Evolutionary conservation across 2,797 vertebrate genomes (phyloP).

Genomic region (Sebastes minor): DNA sequence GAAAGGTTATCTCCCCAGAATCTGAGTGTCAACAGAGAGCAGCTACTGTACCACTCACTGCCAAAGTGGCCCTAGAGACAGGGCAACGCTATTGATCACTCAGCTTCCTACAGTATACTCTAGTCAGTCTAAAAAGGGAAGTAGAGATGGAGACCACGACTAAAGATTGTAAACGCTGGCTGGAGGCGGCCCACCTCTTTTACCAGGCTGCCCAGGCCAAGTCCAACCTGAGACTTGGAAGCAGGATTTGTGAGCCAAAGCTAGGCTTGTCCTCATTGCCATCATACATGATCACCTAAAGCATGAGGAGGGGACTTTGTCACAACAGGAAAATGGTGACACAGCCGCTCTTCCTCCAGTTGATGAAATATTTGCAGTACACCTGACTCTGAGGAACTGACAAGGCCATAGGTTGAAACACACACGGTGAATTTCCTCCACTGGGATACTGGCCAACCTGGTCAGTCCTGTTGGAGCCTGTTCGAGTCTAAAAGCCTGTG

Average conservation of each 20-base stretch:
- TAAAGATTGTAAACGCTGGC: conserved; percentile 4
- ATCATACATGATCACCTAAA: neutral
- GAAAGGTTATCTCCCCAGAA: neutral
- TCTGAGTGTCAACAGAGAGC: conserved; percentile 11
- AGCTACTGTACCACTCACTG: conserved; percentile 6
- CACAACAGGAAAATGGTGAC: conserved; percentile 2
- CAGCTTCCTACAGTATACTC: neutral
- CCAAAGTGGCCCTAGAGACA: conserved; percentile 1
- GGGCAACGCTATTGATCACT: neutral
- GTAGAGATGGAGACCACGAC: neutral
- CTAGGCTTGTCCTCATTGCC: neutral
- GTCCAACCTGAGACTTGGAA: conserved; percentile 5
- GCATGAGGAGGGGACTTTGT: conserved; percentile 5
- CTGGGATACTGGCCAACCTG: neutral
- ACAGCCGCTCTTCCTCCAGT: neutral
- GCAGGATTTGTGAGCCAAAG: neutral
- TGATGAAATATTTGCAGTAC: conserved; percentile 1
- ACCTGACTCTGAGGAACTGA: conserved; percentile 3
- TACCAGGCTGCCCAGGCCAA: conserved; percentile 1
- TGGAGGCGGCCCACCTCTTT: neutral
- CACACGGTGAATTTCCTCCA: neutral
- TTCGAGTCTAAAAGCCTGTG: conserved; percentile 47
- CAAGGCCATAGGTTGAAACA: neutral
- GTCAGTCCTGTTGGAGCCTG: conserved; percentile 10
- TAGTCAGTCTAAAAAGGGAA: neutral